Evolutionary conservation across 2,113 vertebrate species (phyloP).

Genomic region (Vimba vimba): DNA sequence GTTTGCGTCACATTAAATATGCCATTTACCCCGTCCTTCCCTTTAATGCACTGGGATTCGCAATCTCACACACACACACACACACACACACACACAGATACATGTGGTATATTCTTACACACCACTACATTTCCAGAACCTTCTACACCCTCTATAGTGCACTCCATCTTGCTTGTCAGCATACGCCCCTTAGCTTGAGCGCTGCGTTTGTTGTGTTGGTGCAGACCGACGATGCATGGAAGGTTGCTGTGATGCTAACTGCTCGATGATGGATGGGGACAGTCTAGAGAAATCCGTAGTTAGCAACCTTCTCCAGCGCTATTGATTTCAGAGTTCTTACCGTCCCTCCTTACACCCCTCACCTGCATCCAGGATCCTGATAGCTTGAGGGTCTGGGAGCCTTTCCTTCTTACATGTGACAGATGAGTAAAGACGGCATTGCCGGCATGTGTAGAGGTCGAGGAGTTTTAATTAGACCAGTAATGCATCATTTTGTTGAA

Average conservation of each 20-base stretch:
- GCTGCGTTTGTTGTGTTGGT: conserved; percentile 37
- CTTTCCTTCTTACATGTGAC: conserved; percentile 25
- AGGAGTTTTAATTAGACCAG: conserved; percentile 17
- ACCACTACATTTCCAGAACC: not conserved
- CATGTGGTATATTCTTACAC: not conserved
- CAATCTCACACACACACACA: not conserved
- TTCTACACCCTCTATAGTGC: conserved; percentile 40
- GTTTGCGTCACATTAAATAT: conserved; percentile 17
- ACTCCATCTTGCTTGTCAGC: conserved; percentile 64
- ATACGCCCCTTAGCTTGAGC: not conserved
- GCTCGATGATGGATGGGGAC: conserved; percentile 73
- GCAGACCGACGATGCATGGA: conserved; percentile 36
- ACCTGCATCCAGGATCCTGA: not conserved
- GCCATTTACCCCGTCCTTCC: not conserved
- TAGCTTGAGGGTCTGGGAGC: conserved; percentile 13
- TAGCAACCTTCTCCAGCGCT: conserved; percentile 64
- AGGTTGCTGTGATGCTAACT: conserved; percentile 47
- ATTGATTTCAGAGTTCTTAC: conserved; percentile 70
- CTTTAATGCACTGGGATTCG: conserved; percentile 19
- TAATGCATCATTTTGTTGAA: not conserved
- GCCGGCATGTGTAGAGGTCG: not conserved
- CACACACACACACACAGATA: conserved; percentile 14
- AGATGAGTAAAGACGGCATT: conserved; percentile 4
- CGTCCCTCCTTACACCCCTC: not conserved
- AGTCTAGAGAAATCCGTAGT: conserved; percentile 65